A percentile compares a stretch with the other conserved stretches of the same genome.
These are phyloP conservation scores for Agrochola litura DNA, from an alignment of 2,888 invertebrate genomes.

Conservation along the genomic window DNA sequence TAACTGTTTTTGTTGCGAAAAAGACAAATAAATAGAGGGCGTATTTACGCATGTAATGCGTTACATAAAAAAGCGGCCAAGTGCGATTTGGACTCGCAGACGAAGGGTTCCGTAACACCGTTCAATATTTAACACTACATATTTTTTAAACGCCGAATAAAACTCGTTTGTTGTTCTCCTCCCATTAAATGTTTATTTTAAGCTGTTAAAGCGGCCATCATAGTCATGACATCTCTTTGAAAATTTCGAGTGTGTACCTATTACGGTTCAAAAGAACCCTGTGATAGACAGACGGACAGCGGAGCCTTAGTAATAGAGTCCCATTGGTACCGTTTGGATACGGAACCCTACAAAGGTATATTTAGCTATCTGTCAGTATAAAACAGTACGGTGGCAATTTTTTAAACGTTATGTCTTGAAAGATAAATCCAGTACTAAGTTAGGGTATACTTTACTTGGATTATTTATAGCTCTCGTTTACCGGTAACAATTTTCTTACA, in stretches of 20 bases:
- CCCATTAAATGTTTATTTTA: too few species aligned
- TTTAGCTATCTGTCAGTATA: constrained; percentile 18
- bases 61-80: constrained; percentile 27
- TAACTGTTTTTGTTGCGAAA: constrained; percentile 77
- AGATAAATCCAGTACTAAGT: neutral
- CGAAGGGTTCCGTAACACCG: neutral
- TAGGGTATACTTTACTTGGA: neutral
- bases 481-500: too few species aligned
- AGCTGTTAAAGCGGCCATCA: too few species aligned
- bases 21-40: constrained; percentile 47
- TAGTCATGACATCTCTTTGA: too few species aligned
- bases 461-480: neutral
- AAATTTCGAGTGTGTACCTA: too few species aligned
- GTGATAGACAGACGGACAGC: too few species aligned
- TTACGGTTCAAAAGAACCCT: too few species aligned
- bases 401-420: neutral
- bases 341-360: neutral
- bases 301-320: too few species aligned
- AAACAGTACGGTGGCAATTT: neutral
- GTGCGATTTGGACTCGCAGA: neutral
- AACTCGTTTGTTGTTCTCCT: neutral
- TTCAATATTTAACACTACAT: neutral
- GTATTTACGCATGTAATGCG: constrained; percentile 50
- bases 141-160: neutral
- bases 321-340: too few species aligned